Percentiles rank a stretch among this genome's conserved stretches.
Evolutionary conservation across 2,797 vertebrate genomes (phyloP).

Genomic region (Onychomys torridus): DNA sequence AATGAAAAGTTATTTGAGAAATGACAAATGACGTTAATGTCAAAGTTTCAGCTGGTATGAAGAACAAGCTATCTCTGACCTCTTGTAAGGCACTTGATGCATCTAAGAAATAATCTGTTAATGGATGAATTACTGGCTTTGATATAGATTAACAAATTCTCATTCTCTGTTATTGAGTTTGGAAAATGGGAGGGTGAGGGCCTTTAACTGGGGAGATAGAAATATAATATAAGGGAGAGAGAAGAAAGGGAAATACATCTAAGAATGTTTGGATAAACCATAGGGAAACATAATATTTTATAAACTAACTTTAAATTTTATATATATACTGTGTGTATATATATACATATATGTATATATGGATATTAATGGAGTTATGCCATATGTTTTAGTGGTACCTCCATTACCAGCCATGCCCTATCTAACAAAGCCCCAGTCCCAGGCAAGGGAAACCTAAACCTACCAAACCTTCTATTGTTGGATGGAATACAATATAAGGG

Average conservation of each 20-base stretch:
- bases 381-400: too few species aligned
- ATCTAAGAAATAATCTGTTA: background rate
- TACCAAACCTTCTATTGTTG: too few species aligned
- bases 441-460: background rate
- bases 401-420: background rate
- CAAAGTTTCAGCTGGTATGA: background rate
- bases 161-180: background rate
- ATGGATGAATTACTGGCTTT: background rate
- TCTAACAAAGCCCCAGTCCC: background rate
- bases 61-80: background rate
- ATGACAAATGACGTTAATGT: background rate
- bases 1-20: background rate
- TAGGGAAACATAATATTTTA: background rate
- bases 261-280: background rate
- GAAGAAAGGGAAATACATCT: background rate
- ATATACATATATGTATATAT: too few species aligned
- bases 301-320: background rate
- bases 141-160: accelerated
- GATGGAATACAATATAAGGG: background rate
- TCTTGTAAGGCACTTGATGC: background rate
- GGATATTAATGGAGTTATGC: background rate
- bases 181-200: background rate
- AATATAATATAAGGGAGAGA: background rate
- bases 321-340: background rate
- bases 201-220: background rate